Percentiles rank a stretch among this genome's conserved stretches.
phyloP scores from a whole-genome alignment of 2,113 vertebrate genomes.

The Strigops habroptila region DNA sequence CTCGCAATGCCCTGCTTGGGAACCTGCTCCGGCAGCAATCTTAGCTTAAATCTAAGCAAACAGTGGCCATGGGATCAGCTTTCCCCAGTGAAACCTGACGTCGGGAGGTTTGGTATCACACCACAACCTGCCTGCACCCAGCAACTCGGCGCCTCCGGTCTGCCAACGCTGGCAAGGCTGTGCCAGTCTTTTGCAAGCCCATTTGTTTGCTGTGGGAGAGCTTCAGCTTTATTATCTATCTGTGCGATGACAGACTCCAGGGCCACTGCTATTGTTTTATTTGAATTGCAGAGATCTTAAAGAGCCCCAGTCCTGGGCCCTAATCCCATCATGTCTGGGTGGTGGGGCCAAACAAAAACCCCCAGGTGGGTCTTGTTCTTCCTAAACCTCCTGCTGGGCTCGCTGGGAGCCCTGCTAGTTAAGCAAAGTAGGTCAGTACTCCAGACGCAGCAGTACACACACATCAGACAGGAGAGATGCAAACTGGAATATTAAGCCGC shows the following conservation, averaged over 20 bases:
- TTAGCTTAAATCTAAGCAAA: not conserved
- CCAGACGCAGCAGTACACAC: not conserved
- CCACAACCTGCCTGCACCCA: not conserved
- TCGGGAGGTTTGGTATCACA: not conserved
- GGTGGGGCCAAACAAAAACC: not conserved
- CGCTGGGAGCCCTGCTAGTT: not conserved
- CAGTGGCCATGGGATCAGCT: accelerated
- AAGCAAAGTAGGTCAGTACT: slow-evolving; percentile 5
- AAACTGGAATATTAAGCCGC: not conserved
- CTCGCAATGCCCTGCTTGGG: not conserved
- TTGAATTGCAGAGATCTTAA: not conserved
- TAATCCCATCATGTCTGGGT: not conserved
- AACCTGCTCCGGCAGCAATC: not conserved
- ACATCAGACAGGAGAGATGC: not conserved
- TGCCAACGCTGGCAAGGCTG: accelerated
- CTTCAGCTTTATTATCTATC: not conserved
- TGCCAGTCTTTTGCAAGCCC: not conserved
- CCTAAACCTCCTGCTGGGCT: not conserved
- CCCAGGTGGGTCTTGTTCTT: slow-evolving; percentile 6
- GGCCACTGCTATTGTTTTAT: not conserved
- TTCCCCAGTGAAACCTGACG: accelerated
- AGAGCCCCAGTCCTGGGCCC: not conserved
- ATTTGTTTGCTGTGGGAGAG: not conserved
- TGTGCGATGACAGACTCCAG: not conserved
- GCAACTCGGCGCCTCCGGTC: accelerated